Conservation (phyloP, 2,797 vertebrate genomes). For the Acipenser ruthenus region DNA sequence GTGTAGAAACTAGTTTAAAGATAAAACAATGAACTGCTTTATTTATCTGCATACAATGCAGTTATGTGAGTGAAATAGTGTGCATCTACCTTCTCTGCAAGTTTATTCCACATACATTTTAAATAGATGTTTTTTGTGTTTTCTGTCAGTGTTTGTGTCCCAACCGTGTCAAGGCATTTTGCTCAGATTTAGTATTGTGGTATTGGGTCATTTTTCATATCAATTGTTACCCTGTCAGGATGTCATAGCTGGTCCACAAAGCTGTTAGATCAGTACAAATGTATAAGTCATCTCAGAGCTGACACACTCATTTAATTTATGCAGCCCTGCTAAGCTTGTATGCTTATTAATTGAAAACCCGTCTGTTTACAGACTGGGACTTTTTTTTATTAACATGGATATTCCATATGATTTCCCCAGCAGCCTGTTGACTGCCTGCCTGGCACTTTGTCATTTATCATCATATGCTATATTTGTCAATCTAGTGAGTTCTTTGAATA, state of each 20-base stretch:
- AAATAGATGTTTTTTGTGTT: slow-evolving; percentile 14
- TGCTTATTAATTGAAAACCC: slow-evolving; percentile 73
- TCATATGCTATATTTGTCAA: slow-evolving; percentile 85
- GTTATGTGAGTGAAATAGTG: neutral
- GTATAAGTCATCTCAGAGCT: slow-evolving; percentile 79
- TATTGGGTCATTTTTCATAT: slow-evolving; percentile 91
- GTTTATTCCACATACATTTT: neutral
- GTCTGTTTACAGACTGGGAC: slow-evolving; percentile 61
- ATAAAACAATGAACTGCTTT: no score
- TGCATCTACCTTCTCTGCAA: neutral
- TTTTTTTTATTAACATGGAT: slow-evolving; percentile 72
- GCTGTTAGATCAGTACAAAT: slow-evolving; percentile 75
- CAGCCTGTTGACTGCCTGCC: slow-evolving; percentile 56
- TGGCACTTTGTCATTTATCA: slow-evolving; percentile 84
- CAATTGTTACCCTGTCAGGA: slow-evolving; percentile 83
- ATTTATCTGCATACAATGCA: no score
- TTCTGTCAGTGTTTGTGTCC: slow-evolving; percentile 57
- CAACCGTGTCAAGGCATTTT: slow-evolving; percentile 44
- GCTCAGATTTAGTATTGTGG: slow-evolving; percentile 56
- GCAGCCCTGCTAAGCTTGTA: slow-evolving; percentile 57
- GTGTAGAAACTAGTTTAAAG: no score
- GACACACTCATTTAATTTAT: slow-evolving; percentile 77
- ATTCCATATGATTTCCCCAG: slow-evolving; percentile 79
- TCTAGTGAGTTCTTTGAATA: slow-evolving; percentile 72
- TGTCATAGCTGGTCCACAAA: slow-evolving; percentile 72